Evolutionary conservation across 2,797 vertebrate species (phyloP).

Genomic region (Ibycter americanus): DNA sequence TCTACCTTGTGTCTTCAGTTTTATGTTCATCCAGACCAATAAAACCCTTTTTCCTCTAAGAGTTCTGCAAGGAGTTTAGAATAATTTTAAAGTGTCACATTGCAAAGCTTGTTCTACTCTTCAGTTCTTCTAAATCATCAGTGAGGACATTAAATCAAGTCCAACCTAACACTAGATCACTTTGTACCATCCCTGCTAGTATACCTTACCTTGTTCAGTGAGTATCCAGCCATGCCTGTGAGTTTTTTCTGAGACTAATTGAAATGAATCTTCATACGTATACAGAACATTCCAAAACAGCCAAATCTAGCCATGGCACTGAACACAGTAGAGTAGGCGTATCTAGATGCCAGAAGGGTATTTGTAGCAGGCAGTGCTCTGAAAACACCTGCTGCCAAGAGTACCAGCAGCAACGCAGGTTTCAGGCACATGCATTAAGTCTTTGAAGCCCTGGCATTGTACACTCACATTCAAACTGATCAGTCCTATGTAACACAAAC

Average conservation of each 20-base stretch:
- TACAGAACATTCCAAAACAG: background rate
- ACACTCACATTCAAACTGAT: background rate
- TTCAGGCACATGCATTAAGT: background rate
- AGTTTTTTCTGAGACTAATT: background rate
- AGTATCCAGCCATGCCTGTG: background rate
- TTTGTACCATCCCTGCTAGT: background rate
- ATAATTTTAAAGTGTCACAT: background rate
- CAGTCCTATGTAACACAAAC: background rate
- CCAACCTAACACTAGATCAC: background rate
- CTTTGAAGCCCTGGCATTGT: background rate
- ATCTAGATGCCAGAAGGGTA: background rate
- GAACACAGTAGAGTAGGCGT: background rate
- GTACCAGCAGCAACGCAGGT: background rate
- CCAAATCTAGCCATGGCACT: background rate
- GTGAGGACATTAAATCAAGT: background rate
- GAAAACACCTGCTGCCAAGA: background rate
- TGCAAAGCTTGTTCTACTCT: background rate
- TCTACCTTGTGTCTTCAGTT: background rate
- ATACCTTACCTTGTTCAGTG: fast-evolving
- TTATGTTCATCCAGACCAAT: background rate
- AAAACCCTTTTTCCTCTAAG: background rate
- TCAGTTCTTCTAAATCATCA: background rate
- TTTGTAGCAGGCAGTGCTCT: background rate
- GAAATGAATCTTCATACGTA: background rate
- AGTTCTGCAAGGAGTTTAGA: background rate